Conservation (phyloP, 1,140 invertebrate genomes). For the Druon quercuslanigerum region DNA sequence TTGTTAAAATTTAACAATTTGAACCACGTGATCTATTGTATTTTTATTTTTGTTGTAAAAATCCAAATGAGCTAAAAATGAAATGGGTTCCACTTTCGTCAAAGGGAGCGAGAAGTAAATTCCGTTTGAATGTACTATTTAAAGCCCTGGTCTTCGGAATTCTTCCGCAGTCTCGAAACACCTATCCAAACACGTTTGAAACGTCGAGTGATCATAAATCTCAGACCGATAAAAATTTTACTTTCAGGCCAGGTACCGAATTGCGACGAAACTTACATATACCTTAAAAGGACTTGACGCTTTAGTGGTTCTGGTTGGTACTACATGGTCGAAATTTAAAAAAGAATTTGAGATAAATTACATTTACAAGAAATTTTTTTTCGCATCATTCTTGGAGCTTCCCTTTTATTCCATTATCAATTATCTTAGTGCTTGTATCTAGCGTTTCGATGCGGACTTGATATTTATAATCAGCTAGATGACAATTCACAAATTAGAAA, state of each 20-base stretch:
- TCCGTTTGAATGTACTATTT: conserved; percentile 2
- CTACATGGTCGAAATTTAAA: neutral
- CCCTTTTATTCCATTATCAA: too few relatives aligned
- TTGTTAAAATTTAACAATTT: too few relatives aligned
- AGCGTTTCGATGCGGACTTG: too few relatives aligned
- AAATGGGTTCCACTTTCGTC: too few relatives aligned
- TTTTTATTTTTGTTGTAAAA: too few relatives aligned
- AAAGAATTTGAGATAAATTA: neutral
- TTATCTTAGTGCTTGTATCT: too few relatives aligned
- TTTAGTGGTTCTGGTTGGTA: neutral
- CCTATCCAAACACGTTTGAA: conserved; percentile 18
- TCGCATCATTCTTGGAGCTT: too few relatives aligned
- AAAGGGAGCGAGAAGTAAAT: neutral
- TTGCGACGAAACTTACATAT: neutral
- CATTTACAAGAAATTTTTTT: neutral
- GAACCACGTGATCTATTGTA: too few relatives aligned
- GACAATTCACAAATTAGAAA: too few relatives aligned
- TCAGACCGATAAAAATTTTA: conserved; percentile 14
- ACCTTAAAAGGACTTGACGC: neutral
- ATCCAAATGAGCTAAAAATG: too few relatives aligned
- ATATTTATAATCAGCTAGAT: too few relatives aligned
- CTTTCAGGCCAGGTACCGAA: conserved; percentile 9
- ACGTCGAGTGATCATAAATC: conserved; percentile 20
- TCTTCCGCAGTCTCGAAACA: neutral
- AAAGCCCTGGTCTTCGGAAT: neutral